These are phyloP conservation scores for Stictocephala bisonia DNA, from an alignment of 2,888 invertebrate genomes.

Conservation along the genomic window DNA sequence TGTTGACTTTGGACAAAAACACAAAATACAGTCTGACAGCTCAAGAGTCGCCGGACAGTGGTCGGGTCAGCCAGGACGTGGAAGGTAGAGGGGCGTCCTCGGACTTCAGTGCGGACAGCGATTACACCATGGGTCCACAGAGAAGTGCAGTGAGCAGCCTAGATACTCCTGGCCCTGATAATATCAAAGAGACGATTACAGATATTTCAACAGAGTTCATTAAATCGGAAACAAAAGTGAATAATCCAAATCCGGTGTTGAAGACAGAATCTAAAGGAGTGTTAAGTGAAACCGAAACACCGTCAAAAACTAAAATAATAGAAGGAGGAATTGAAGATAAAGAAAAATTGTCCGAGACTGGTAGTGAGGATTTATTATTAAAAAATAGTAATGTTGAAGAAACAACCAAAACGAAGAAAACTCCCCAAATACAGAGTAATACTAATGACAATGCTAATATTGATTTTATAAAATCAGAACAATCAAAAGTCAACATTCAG, in stretches of 20 bases:
- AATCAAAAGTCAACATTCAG: no score
- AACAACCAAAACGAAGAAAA: no score
- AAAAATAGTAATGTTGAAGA: no score
- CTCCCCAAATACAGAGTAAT: no score
- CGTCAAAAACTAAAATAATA: no score
- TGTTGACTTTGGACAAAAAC: conserved; percentile 15
- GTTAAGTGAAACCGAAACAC: no score
- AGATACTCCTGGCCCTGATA: background rate
- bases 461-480: background rate
- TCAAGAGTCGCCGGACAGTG: conserved; percentile 24
- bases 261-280: background rate
- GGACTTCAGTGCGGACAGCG: conserved; percentile 17
- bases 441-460: no score
- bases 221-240: conserved; percentile 17
- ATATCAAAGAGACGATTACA: background rate
- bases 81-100: background rate
- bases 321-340: no score
- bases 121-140: conserved; percentile 17
- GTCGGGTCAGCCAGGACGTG: background rate
- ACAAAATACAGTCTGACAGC: background rate
- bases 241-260: background rate
- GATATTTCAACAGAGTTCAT: background rate
- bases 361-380: no score
- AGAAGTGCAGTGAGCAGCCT: no score
- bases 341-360: background rate